phyloP scores from a whole-genome alignment of 2,888 invertebrate genomes.

The Heteromurus nitidus region DNA sequence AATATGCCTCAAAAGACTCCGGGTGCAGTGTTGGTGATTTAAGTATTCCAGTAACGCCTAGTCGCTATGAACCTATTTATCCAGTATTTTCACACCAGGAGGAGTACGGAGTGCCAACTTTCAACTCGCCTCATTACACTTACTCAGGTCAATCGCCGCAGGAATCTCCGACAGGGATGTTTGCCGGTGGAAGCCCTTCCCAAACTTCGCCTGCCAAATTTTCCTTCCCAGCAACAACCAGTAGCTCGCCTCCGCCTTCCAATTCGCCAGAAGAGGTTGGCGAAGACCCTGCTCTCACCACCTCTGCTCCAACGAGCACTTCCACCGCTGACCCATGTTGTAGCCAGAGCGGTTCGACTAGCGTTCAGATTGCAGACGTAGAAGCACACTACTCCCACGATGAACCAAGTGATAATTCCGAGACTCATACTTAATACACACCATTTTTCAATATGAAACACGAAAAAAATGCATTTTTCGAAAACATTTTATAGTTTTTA shows the following conservation, averaged over 20 bases:
- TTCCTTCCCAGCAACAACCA: conserved; percentile 53
- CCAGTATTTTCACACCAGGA: conserved; percentile 72
- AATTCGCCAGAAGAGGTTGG: conserved; percentile 17
- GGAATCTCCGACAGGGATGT: conserved; percentile 63
- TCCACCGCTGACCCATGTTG: conserved; percentile 50
- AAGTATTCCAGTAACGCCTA: conserved; percentile 65
- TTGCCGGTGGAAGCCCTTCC: conserved; percentile 28
- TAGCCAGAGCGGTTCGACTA: conserved; percentile 59
- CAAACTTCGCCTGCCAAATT: conserved; percentile 49
- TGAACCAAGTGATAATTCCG: conserved; percentile 53
- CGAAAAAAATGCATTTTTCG: too few relatives aligned
- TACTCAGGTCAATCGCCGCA: conserved; percentile 71
- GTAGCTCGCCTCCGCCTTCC: not conserved
- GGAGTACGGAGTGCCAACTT: conserved; percentile 72
- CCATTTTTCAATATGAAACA: too few relatives aligned
- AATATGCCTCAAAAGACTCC: conserved; percentile 70
- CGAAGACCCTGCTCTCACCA: conserved; percentile 6
- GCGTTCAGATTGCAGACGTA: conserved; percentile 54
- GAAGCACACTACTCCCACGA: conserved; percentile 48
- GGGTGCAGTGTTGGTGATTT: conserved; percentile 69
- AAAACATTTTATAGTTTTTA: too few relatives aligned
- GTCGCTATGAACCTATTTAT: conserved; percentile 71
- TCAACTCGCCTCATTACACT: conserved; percentile 71
- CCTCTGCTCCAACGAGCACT: not conserved
- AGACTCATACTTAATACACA: conserved; percentile 47